phyloP scores from a whole-genome alignment of 2,888 invertebrate genomes.

The Aelia acuminata region DNA sequence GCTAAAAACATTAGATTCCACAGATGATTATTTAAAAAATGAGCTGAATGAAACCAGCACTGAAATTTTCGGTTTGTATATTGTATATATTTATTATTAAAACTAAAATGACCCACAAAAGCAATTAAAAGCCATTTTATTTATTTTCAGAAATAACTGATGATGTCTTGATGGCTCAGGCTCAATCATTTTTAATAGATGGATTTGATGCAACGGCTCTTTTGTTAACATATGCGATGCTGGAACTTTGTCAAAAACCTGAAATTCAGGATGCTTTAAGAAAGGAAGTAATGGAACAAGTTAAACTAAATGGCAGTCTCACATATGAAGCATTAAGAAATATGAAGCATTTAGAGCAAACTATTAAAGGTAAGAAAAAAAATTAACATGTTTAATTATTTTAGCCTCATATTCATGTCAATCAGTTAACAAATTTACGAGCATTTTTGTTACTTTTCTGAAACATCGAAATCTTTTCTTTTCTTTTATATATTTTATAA shows the following conservation, averaged over 20 bases:
- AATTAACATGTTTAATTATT: no score
- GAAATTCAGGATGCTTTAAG: constrained; percentile 72
- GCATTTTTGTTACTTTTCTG: no score
- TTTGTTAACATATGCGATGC: constrained; percentile 73
- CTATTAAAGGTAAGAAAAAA: constrained; percentile 73
- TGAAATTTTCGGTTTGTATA: not conserved
- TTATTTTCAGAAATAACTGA: constrained; percentile 69
- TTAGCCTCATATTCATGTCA: no score
- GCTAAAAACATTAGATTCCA: constrained; percentile 47
- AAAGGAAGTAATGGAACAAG: constrained; percentile 70
- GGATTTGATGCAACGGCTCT: constrained; percentile 78
- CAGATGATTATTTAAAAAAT: constrained; percentile 52
- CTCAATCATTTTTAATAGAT: constrained; percentile 74
- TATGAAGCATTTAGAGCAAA: constrained; percentile 74
- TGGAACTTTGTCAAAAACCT: constrained; percentile 72
- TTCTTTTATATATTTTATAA: no score
- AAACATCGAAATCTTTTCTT: no score
- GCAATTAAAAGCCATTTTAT: not conserved
- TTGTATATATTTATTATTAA: no score
- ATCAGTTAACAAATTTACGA: no score
- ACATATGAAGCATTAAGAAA: constrained; percentile 73
- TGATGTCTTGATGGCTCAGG: constrained; percentile 72
- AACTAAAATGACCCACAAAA: no score
- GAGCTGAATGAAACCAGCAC: constrained; percentile 14
- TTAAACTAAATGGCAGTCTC: constrained; percentile 70